These are phyloP conservation scores for Drosophila eohydei DNA, from an alignment of 2,888 invertebrate species.

Conservation along the genomic window DNA sequence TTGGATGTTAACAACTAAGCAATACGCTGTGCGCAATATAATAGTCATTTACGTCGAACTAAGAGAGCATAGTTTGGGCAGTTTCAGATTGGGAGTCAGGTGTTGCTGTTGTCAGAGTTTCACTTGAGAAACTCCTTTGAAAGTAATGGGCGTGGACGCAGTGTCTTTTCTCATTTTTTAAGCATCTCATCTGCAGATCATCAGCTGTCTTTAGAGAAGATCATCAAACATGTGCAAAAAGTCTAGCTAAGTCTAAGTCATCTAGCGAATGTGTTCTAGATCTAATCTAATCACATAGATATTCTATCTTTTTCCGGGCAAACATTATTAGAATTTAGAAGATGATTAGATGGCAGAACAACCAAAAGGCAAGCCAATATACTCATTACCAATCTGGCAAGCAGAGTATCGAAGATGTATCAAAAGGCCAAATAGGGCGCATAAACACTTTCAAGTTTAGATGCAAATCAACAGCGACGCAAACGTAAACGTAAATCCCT, in stretches of 20 bases:
- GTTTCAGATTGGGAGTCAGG: not conserved
- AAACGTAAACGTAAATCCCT: slow-evolving; percentile 46
- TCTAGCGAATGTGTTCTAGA: not conserved
- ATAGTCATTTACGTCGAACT: not conserved
- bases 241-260: not conserved
- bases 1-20: not conserved
- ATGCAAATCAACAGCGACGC: slow-evolving; percentile 55
- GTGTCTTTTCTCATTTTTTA: not conserved
- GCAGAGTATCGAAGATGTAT: slow-evolving; percentile 33
- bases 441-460: slow-evolving; percentile 64
- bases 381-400: not conserved
- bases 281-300: not conserved
- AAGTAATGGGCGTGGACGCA: no score
- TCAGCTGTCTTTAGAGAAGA: no score
- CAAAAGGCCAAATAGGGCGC: slow-evolving; percentile 61
- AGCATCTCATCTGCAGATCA: not conserved
- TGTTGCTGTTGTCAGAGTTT: no score
- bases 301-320: no score
- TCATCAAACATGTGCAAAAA: no score
- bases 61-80: not conserved
- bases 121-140: no score
- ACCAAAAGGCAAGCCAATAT: not conserved
- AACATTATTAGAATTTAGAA: no score
- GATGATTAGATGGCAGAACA: not conserved
- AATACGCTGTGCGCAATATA: not conserved